Evolutionary conservation across 2,113 vertebrate genomes (phyloP).

Genomic region (Tragelaphus scriptus): DNA sequence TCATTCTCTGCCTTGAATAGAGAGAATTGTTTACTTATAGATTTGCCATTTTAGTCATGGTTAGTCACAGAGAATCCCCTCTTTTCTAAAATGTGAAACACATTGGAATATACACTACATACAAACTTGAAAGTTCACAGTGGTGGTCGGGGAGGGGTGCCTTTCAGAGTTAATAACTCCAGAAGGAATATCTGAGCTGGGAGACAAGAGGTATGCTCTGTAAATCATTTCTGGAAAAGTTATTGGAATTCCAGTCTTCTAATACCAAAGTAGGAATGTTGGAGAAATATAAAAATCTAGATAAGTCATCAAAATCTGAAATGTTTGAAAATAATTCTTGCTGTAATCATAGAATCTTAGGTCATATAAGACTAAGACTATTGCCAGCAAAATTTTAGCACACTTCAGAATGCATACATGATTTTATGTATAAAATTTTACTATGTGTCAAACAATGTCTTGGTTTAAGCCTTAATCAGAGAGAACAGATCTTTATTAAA

Average conservation of each 20-base stretch:
- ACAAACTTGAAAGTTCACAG: background rate
- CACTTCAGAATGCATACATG: background rate
- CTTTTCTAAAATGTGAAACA: background rate
- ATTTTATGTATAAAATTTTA: background rate
- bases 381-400: background rate
- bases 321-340: background rate
- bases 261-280: background rate
- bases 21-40: background rate
- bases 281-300: background rate
- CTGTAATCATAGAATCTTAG: background rate
- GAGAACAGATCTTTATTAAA: background rate
- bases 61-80: background rate
- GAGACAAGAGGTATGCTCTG: background rate
- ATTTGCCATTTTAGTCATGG: background rate
- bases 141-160: background rate
- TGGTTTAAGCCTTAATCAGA: background rate
- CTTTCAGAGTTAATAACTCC: background rate
- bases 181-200: background rate
- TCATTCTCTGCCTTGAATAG: background rate
- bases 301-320: background rate
- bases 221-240: background rate
- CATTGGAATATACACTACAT: background rate
- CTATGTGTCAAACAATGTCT: background rate
- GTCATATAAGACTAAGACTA: accelerated
- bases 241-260: background rate